Evolutionary conservation across 2,888 invertebrate species (phyloP).

Genomic region (Mythimna impura): DNA sequence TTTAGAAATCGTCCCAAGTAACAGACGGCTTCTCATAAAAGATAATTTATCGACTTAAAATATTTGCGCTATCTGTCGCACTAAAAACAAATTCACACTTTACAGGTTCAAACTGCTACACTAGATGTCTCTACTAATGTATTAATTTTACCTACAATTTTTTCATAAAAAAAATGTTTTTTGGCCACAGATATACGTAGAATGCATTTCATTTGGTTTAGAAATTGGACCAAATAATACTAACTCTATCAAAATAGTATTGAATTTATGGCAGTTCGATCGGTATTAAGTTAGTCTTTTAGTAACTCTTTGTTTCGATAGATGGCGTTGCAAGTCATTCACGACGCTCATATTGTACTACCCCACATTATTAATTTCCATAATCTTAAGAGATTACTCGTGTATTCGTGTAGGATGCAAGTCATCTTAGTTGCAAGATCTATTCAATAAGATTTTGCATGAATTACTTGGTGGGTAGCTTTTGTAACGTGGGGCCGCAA

Average conservation of each 20-base stretch:
- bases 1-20: background rate
- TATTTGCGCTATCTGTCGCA: conserved; percentile 28
- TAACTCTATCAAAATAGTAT: background rate
- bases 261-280: background rate
- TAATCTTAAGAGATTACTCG: conserved; percentile 48
- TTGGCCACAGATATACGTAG: background rate
- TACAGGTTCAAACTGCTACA: background rate
- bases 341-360: conserved; percentile 35
- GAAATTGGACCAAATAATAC: no score
- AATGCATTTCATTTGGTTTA: background rate
- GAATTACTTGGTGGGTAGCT: conserved; percentile 29
- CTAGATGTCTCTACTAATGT: conserved; percentile 32
- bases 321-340: conserved; percentile 47
- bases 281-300: conserved; percentile 5
- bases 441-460: conserved; percentile 40
- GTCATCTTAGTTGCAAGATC: conserved; percentile 42
- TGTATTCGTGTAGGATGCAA: conserved; percentile 46
- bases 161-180: background rate
- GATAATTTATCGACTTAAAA: background rate
- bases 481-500: background rate
- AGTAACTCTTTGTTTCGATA: conserved; percentile 19
- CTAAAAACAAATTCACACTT: background rate
- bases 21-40: background rate
- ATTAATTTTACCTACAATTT: background rate
- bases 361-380: conserved; percentile 59